Evolutionary conservation across 1,140 invertebrate species (phyloP), one percentile per base, ranked within the genome.

Genomic region (Drosophila leontia): DNA sequence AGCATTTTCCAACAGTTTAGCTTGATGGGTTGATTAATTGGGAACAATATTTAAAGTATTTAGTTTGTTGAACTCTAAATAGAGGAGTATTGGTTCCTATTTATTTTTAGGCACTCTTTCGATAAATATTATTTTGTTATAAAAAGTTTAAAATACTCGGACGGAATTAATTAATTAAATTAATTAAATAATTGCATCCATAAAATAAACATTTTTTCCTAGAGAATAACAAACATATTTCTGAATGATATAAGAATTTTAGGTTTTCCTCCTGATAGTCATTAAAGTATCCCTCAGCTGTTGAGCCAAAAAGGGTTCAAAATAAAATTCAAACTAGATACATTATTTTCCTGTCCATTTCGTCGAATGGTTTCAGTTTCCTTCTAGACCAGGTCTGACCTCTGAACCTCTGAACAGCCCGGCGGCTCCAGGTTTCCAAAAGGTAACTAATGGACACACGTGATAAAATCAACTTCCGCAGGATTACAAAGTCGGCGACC

Each of bases 381-480:
- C 56, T 64, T 44, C n/a, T 5, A 4, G 45, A 17, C 35, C 34
- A 17, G 29, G n/a, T 1, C 12, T 63, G 59, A 78, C 68, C 82
- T 86, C 56, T 82, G 62, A 86, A 59, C 76, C 51, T 45, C 23
- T 23, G 23, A 12, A 17, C 26, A 6, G n/a, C n/a, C 7, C 23
- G n/a, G n/a, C 29, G n/a, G 42, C 37, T 50, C 23, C 45, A 58
- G 45, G 62, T 32, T 58, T 78, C 53, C 42, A 7, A 78, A 81
- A 75, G 70, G 75, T 64, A 82, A 76, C 82, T 79, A 82, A 86
- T 86, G 78, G 85, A 78, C 58, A 75, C 80, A 74, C 84, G 80
- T 88, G 84, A 84, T 88, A 84, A 70, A 78, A 72, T 80, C 85
- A 84, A 88, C 84, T 88, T 88, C 84, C 84, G 84, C 84, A 88